Base-by-base conservation (phyloP, 2,113 vertebrate species). In the Thamnaconus septentrionalis region DNA sequence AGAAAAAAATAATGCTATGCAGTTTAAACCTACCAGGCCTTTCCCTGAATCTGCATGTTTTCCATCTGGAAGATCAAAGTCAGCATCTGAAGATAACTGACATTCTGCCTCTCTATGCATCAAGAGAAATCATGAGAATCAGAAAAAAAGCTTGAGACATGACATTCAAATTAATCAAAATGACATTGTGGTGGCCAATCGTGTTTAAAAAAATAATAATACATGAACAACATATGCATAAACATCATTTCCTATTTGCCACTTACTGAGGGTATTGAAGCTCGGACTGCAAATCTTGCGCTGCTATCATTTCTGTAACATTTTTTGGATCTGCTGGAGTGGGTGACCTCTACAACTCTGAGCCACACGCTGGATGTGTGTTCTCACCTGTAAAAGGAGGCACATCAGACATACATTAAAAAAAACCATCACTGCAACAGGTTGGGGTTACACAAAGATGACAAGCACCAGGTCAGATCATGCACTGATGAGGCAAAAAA, bases 221-320 rank as follows among this genome's bases (percentile, higher is more conserved):
- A 8, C 7, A 51, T 47, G 11, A 56, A 5, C 12, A n/a, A 45
- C 7, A 53, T 4, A 40, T 39, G 31, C 8, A 7, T 61, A 59
- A 63, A 4, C 42, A 31, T 31, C 12, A 41, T 11, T 5, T 53
- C 39, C 8, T 1, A 48, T 48, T 43, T 7, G 86, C 41, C 60
- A 91, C 96, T 97, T 94, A 98, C 96, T 94, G 96, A 86, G 96
- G 91, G 87, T 93, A 94, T 91, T 93, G 94, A 95, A 95, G 95
- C 92, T 97, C 95, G 89, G 94, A 90, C 91, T 94, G 94, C 92
- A 96, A 95, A 93, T 97, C 96, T 94, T 95, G 95, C 93, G 95
- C 95, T 94, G 96, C 96, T 96, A 98, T 95, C 96, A 98, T 98
- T 96, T 96, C 96, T 97, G 94, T 93, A 96, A 96, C 96, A 97